Conservation (phyloP, 1,140 invertebrate species). For the Whitmania pigra region DNA sequence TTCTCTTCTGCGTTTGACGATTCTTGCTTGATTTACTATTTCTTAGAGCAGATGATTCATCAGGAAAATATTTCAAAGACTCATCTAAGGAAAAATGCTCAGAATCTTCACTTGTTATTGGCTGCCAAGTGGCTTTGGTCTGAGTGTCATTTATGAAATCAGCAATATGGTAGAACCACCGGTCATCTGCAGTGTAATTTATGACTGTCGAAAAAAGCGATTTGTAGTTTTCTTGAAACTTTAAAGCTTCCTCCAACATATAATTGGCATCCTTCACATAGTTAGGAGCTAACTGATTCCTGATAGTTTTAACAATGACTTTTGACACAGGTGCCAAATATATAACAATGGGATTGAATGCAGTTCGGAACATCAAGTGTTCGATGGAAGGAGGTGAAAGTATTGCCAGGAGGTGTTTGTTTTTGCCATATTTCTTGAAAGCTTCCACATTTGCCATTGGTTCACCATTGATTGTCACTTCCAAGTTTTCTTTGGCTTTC, state of each 20-base stretch:
- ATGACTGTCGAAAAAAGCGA: conserved; percentile 17
- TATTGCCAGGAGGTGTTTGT: conserved; percentile 22
- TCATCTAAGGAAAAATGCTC: background rate
- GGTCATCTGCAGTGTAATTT: conserved; percentile 18
- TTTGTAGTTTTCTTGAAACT: conserved; percentile 18
- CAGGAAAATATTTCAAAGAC: background rate
- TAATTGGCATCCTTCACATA: conserved; percentile 11
- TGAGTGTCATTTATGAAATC: conserved; percentile 21
- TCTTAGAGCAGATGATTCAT: background rate
- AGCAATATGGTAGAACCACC: conserved; percentile 18
- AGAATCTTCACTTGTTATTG: background rate
- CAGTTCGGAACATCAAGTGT: conserved; percentile 8
- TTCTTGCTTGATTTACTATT: background rate
- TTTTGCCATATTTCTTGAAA: background rate
- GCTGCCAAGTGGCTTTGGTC: conserved; percentile 17
- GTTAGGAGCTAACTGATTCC: conserved; percentile 12
- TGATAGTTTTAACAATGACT: conserved; percentile 19
- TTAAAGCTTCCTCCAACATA: conserved; percentile 22
- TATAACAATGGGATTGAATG: conserved; percentile 23
- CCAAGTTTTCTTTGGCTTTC: conserved; percentile 16
- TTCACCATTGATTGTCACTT: background rate
- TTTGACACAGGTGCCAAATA: conserved; percentile 21
- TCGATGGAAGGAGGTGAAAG: conserved; percentile 17
- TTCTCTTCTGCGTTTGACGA: conserved; percentile 25
- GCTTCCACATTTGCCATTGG: background rate